Evolutionary conservation across 2,113 vertebrate species (phyloP), one percentile per base, ranked within the genome.

Genomic region (Urocolius indicus): DNA sequence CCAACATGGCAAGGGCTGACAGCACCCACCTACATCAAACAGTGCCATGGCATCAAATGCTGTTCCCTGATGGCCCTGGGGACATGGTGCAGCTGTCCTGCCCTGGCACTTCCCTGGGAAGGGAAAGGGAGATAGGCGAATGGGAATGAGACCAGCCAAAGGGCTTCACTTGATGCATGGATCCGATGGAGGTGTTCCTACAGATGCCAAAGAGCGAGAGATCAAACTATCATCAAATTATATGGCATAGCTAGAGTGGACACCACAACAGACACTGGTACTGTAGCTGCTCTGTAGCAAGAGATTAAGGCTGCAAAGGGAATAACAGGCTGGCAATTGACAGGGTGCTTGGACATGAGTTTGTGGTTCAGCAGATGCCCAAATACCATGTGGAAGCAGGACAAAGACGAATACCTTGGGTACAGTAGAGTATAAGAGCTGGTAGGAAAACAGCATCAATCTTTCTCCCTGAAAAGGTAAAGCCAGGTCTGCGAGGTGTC

Each of bases 251-350:
- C 30, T 75, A 67, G 84, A 77, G 93, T 10, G 0, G 65, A 94
- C 52, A 0, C 34, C 36, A 90, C 12, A 0, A 72, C 65, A 73
- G 94, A 94, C 78, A 79, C 48, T 26, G 80, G 61, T 80, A 79
- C 71, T 71, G 85, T 72, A 84, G 81, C 92, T 90, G 76, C 90
- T 94, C 83, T 3, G 2, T 57, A 94, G 86, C 93, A 65, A 93
- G 88, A 94, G 77, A 92, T 97, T 97, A 96, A 97, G 94, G 95
- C 83, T 96, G 90, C 73, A 30, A 82, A 81, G 86, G 83, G 74
- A 92, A 45, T 24, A 72, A 78, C 4, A 6, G 73, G 80, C 34
- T 86, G 67, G 0, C 0, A 74, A 49, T 86, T 3, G 1, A 4
- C 79, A 63, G 76, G 75, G 75, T 90, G 23, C 65, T 72, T 73